Conservation (phyloP, 1,140 invertebrate species). For the Meloidogyne hapla region DNA sequence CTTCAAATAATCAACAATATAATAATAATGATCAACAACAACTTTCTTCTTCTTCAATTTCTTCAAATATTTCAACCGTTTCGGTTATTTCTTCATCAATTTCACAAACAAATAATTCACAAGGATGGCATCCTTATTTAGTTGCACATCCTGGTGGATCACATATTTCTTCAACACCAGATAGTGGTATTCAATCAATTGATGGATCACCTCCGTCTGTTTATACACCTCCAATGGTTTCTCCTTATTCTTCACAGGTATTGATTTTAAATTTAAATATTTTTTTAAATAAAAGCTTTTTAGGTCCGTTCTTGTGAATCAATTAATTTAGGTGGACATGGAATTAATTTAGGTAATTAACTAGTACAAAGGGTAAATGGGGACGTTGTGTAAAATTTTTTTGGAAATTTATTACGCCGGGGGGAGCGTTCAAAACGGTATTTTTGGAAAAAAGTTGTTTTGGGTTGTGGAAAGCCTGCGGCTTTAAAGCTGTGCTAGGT, state of each 20-base stretch:
- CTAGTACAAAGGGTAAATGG: too few relatives aligned
- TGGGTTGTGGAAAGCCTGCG: too few relatives aligned
- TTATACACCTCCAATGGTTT: conserved; percentile 44
- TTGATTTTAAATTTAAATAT: background rate
- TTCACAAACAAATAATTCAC: conserved; percentile 1
- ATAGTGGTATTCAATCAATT: conserved; percentile 52
- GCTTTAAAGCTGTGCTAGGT: too few relatives aligned
- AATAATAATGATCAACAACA: background rate
- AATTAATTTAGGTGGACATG: background rate
- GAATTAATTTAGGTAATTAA: background rate
- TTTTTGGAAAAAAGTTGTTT: too few relatives aligned
- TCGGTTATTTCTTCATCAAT: background rate
- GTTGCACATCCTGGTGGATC: conserved; percentile 20
- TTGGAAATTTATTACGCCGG: too few relatives aligned
- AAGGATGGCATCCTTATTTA: conserved; percentile 10
- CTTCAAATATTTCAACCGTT: background rate
- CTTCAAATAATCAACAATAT: background rate
- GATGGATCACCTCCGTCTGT: conserved; percentile 52
- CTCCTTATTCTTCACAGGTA: conserved; percentile 48
- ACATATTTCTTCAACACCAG: conserved; percentile 49
- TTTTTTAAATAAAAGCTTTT: background rate
- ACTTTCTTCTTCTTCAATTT: background rate
- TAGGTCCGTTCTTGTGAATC: conserved; percentile 26
- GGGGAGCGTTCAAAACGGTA: too few relatives aligned
- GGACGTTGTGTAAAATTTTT: too few relatives aligned